Conservation (phyloP, 2,888 invertebrate species). For the Diabrotica balteata region DNA sequence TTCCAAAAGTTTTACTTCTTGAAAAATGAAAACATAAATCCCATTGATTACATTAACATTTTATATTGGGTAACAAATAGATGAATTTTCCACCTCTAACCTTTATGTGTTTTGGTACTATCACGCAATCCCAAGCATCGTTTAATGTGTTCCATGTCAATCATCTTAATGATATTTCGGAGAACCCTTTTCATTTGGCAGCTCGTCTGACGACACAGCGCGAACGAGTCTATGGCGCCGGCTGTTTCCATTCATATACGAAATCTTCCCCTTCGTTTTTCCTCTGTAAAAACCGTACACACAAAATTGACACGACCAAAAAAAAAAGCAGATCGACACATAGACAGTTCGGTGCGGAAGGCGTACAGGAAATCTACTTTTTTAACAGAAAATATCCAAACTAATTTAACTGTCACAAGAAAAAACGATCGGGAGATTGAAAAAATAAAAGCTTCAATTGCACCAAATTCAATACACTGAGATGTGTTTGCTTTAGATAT, state of each 20-base stretch:
- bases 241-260: slow-evolving; percentile 48
- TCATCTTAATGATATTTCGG: slow-evolving; percentile 60
- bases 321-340: slow-evolving; percentile 14
- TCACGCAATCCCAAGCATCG: slow-evolving; percentile 58
- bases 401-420: too few species aligned
- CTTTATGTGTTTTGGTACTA: slow-evolving; percentile 44
- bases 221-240: slow-evolving; percentile 42
- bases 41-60: too few species aligned
- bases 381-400: too few species aligned
- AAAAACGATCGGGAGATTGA: too few species aligned
- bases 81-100: slow-evolving; percentile 13
- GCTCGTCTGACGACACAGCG: slow-evolving; percentile 50
- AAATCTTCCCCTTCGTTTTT: slow-evolving; percentile 38
- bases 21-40: too few species aligned
- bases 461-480: too few species aligned
- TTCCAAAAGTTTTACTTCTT: too few species aligned
- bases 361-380: neutral
- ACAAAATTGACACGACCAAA: slow-evolving; percentile 21
- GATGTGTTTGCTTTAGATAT: too few species aligned
- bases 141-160: slow-evolving; percentile 60
- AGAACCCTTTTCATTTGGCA: slow-evolving; percentile 46
- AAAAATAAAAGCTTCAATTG: too few species aligned
- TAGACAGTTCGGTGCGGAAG: slow-evolving; percentile 11
- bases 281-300: slow-evolving; percentile 27
- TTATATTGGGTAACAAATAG: too few species aligned